These are phyloP conservation scores for Denticeps clupeoides DNA, from an alignment of 2,797 vertebrate genomes.

Conservation along the genomic window DNA sequence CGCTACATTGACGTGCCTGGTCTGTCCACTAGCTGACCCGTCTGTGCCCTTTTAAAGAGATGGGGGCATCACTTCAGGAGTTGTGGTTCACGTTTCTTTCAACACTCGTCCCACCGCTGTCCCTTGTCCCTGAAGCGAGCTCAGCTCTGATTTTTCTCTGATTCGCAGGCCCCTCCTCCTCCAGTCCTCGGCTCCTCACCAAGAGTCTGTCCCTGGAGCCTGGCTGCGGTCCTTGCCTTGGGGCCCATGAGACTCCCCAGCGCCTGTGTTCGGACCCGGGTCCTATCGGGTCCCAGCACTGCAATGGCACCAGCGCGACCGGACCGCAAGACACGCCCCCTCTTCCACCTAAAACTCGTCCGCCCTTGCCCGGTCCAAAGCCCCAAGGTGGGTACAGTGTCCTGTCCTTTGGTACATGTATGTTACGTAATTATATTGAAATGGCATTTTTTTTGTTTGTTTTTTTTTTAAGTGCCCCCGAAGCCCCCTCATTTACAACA, in stretches of 20 bases:
- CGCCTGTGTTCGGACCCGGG: conserved; percentile 59
- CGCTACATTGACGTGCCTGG: conserved; percentile 20
- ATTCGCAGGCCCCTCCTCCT: conserved; percentile 47
- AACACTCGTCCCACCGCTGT: not conserved
- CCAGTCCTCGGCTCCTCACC: conserved; percentile 65
- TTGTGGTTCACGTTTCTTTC: not conserved
- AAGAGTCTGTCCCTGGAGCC: conserved; percentile 71
- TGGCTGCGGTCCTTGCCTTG: conserved; percentile 40
- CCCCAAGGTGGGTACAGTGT: conserved; percentile 73
- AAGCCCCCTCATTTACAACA: conserved; percentile 74
- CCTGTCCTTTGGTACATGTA: not conserved
- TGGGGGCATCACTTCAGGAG: not conserved
- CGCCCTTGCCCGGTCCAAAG: conserved; percentile 64
- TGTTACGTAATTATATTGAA: not conserved
- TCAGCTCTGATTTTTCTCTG: not conserved
- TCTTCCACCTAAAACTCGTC: conserved; percentile 49
- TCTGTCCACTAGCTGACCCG: conserved; percentile 24
- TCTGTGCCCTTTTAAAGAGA: conserved; percentile 25
- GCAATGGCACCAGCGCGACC: conserved; percentile 38
- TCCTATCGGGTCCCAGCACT: conserved; percentile 38
- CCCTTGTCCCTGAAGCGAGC: conserved; percentile 16
- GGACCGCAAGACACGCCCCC: conserved; percentile 47
- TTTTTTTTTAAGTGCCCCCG: conserved; percentile 60
- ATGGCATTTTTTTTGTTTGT: not conserved
- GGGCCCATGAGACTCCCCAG: conserved; percentile 53